Percentiles rank a stretch among this genome's conserved stretches.
These are phyloP conservation scores for Neolamprologus ventralis DNA, from an alignment of 2,113 vertebrate genomes.

Conservation along the genomic window DNA sequence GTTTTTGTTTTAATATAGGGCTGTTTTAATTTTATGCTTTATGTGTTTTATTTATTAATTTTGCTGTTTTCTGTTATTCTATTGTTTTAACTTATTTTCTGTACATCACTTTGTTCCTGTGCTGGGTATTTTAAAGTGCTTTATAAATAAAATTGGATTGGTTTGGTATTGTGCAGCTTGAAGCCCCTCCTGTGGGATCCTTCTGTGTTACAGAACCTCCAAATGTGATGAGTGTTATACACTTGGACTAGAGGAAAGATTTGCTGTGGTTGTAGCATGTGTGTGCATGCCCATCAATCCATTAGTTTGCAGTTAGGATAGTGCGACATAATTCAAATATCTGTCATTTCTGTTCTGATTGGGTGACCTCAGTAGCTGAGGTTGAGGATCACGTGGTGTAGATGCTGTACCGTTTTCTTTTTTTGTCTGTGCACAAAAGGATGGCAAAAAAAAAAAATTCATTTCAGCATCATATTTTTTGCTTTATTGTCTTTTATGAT, in stretches of 20 bases:
- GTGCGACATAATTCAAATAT: neutral
- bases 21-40: too few relatives aligned
- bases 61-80: too few relatives aligned
- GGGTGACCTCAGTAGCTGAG: neutral
- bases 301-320: neutral
- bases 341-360: neutral
- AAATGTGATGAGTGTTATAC: neutral
- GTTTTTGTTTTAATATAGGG: too few relatives aligned
- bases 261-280: neutral
- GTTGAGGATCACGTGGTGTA: neutral
- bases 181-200: neutral
- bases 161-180: neutral
- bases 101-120: too few relatives aligned
- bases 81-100: too few relatives aligned
- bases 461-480: neutral
- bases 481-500: neutral
- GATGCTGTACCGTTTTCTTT: fast-evolving
- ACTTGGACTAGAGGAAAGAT: neutral
- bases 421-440: neutral
- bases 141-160: too few relatives aligned
- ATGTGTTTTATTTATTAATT: too few relatives aligned
- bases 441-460: neutral
- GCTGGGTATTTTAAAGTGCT: too few relatives aligned
- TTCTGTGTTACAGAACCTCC: neutral
- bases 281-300: neutral